These are phyloP conservation scores for Drosophila asahinai DNA, from an alignment of 1,140 invertebrate genomes.

Conservation along the genomic window DNA sequence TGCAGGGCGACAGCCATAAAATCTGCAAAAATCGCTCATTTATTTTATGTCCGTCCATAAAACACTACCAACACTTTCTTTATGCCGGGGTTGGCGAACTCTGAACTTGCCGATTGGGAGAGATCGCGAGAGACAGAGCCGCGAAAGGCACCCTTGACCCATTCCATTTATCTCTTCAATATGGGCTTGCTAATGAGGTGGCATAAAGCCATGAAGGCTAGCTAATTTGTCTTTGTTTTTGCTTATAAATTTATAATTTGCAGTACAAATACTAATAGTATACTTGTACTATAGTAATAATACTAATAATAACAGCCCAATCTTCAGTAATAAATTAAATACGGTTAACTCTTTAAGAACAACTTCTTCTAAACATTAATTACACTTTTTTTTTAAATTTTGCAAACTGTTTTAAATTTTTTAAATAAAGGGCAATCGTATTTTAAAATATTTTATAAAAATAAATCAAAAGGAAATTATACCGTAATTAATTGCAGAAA, in stretches of 20 bases:
- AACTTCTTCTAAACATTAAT: background rate
- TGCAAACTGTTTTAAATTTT: too few relatives aligned
- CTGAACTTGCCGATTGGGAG: conserved; percentile 41
- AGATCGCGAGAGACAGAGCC: background rate
- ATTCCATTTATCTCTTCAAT: conserved; percentile 9
- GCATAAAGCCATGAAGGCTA: background rate
- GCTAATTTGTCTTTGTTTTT: background rate
- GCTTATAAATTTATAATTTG: background rate
- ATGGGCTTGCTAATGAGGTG: conserved; percentile 14
- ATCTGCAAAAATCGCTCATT: conserved; percentile 54
- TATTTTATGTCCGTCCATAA: conserved; percentile 42
- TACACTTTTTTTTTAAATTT: too few relatives aligned
- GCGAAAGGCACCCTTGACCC: conserved; percentile 32
- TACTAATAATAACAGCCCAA: too few relatives aligned
- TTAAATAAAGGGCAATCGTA: background rate
- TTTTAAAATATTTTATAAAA: too few relatives aligned
- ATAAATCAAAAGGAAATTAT: too few relatives aligned
- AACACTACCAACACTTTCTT: conserved; percentile 74
- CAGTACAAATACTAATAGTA: too few relatives aligned
- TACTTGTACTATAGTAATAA: too few relatives aligned
- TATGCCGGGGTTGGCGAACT: conserved; percentile 66
- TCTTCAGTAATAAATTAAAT: background rate
- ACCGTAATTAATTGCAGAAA: too few relatives aligned
- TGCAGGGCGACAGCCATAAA: conserved; percentile 47
- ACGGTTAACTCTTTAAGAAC: background rate